Percentiles rank a stretch among this genome's conserved stretches.
These are phyloP conservation scores for Oceanodroma tethys DNA, from an alignment of 2,113 vertebrate genomes.

Conservation along the genomic window DNA sequence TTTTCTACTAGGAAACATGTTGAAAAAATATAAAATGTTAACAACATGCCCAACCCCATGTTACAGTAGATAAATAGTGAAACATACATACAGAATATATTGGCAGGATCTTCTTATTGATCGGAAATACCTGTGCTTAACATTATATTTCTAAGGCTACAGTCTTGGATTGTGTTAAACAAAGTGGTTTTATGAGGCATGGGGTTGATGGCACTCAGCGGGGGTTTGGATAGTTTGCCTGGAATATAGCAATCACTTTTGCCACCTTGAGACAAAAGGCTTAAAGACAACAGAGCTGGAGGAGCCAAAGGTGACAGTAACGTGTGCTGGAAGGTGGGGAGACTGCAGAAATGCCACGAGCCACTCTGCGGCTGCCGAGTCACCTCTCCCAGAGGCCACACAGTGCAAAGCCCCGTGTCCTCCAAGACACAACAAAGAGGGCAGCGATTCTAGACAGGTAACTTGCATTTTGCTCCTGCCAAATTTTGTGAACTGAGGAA, in stretches of 20 bases:
- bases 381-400: not conserved
- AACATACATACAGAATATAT: not conserved
- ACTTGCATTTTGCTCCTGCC: not conserved
- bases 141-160: not conserved
- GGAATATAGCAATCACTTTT: not conserved
- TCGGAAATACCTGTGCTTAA: not conserved
- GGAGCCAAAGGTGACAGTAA: not conserved
- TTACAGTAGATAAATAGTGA: conserved; percentile 20
- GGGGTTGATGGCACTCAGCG: not conserved
- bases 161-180: not conserved
- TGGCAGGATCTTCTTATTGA: not conserved
- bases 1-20: not conserved
- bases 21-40: conserved; percentile 15
- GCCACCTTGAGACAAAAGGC: not conserved
- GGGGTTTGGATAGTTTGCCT: not conserved
- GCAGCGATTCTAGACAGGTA: not conserved
- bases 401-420: not conserved
- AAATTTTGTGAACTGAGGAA: not conserved
- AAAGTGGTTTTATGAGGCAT: not conserved
- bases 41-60: not conserved
- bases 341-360: not conserved
- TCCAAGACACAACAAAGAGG: not conserved
- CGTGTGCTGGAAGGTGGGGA: not conserved
- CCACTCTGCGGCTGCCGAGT: not conserved
- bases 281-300: not conserved